These are phyloP conservation scores for Mirza zaza DNA, from an alignment of 2,113 vertebrate species.

Conservation along the genomic window DNA sequence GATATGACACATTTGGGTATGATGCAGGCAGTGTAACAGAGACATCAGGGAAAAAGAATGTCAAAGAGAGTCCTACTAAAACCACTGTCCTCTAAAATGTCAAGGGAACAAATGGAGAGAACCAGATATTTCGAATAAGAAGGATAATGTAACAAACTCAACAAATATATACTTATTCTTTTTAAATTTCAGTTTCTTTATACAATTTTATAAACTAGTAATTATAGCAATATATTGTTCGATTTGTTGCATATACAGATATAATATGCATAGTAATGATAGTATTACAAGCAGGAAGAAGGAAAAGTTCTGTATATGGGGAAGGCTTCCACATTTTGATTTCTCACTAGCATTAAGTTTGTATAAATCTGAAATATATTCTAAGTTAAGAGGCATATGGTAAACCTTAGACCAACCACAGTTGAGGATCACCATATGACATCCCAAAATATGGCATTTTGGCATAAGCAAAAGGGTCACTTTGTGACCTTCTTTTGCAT, in stretches of 20 bases:
- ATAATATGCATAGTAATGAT: not conserved
- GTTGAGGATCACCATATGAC: too few species aligned
- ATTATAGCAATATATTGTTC: not conserved
- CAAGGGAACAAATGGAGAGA: not conserved
- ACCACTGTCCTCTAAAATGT: not conserved
- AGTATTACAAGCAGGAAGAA: not conserved
- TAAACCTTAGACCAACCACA: not conserved
- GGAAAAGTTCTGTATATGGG: not conserved
- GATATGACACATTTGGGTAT: too few species aligned
- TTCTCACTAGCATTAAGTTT: not conserved
- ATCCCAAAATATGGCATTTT: not conserved
- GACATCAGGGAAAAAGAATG: not conserved
- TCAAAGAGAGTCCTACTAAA: not conserved
- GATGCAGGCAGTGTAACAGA: not conserved
- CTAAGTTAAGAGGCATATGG: not conserved
- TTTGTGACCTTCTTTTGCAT: not conserved
- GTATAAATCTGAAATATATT: not conserved
- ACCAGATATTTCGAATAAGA: not conserved
- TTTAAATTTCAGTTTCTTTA: not conserved
- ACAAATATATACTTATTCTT: not conserved
- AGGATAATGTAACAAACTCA: not conserved
- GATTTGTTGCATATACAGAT: not conserved
- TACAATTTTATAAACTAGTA: not conserved
- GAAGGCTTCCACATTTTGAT: not conserved
- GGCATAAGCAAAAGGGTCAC: not conserved